A percentile compares a stretch with the other conserved stretches of the same genome.
These are phyloP conservation scores for Stomorhina lunata DNA, from an alignment of 2,888 invertebrate species.

Conservation along the genomic window DNA sequence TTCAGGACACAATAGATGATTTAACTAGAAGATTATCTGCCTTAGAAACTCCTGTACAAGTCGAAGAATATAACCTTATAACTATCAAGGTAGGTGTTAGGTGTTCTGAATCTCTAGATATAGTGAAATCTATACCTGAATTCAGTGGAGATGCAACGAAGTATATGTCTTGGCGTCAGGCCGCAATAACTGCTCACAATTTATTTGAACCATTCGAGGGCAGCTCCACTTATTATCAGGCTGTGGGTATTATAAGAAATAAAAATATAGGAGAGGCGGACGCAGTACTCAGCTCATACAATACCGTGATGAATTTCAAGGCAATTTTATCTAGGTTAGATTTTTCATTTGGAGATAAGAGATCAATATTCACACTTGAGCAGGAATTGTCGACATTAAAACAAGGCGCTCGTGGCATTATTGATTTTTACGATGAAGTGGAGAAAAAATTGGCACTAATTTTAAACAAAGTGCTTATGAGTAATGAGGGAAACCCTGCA, in stretches of 20 bases:
- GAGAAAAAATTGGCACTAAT: constrained; percentile 63
- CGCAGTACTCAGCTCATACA: too few relatives aligned
- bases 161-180: too few relatives aligned
- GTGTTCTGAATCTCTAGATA: too few relatives aligned
- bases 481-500: constrained; percentile 27
- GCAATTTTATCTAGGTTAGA: not conserved
- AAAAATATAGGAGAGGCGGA: too few relatives aligned
- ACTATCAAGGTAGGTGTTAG: too few relatives aligned
- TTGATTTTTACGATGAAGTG: constrained; percentile 63
- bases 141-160: too few relatives aligned
- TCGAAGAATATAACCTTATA: not conserved
- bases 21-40: not conserved
- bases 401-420: constrained; percentile 49
- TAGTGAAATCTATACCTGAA: too few relatives aligned
- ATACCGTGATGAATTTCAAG: not conserved
- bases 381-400: not conserved
- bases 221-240: too few relatives aligned
- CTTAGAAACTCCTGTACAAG: too few relatives aligned
- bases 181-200: not conserved
- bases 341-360: not conserved
- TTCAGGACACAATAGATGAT: not conserved
- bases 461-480: constrained; percentile 64
- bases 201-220: not conserved
- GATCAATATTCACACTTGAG: constrained; percentile 42
- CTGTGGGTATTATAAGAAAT: too few relatives aligned